These are phyloP conservation scores for Euplexia lucipara DNA, from an alignment of 2,888 invertebrate species.

Conservation along the genomic window DNA sequence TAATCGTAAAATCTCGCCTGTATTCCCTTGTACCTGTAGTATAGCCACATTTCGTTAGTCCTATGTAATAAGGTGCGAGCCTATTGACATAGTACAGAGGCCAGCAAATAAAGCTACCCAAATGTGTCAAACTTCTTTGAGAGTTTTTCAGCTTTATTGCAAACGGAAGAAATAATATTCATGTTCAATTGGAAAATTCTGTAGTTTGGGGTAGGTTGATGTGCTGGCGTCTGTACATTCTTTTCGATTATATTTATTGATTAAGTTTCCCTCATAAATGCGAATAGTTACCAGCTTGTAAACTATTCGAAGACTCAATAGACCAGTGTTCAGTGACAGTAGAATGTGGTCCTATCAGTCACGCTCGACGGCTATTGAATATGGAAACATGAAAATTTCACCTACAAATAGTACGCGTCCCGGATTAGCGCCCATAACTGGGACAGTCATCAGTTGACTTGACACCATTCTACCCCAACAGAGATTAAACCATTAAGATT, in stretches of 20 bases:
- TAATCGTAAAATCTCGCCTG: no score
- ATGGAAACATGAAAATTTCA: constrained; percentile 51
- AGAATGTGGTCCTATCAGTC: constrained; percentile 56
- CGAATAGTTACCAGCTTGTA: constrained; percentile 5
- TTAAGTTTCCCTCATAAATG: not conserved
- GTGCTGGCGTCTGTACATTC: no score
- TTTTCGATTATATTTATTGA: not conserved
- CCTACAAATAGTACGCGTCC: constrained; percentile 47
- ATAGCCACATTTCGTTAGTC: no score
- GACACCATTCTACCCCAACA: constrained; percentile 28
- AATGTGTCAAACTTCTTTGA: no score
- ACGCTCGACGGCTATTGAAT: constrained; percentile 54
- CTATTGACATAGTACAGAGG: no score
- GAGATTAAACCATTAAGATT: constrained; percentile 38
- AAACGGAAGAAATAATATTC: no score
- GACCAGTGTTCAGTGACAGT: constrained; percentile 6
- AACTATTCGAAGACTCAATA: constrained; percentile 40
- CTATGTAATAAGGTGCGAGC: no score
- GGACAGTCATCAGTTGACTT: constrained; percentile 41
- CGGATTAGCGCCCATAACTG: constrained; percentile 47
- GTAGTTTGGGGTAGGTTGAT: no score
- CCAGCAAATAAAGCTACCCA: no score
- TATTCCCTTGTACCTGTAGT: no score
- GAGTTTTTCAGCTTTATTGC: no score
- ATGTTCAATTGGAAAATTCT: no score